phyloP scores from a whole-genome alignment of 2,888 invertebrate species.

The Sphaeridia pumilis region DNA sequence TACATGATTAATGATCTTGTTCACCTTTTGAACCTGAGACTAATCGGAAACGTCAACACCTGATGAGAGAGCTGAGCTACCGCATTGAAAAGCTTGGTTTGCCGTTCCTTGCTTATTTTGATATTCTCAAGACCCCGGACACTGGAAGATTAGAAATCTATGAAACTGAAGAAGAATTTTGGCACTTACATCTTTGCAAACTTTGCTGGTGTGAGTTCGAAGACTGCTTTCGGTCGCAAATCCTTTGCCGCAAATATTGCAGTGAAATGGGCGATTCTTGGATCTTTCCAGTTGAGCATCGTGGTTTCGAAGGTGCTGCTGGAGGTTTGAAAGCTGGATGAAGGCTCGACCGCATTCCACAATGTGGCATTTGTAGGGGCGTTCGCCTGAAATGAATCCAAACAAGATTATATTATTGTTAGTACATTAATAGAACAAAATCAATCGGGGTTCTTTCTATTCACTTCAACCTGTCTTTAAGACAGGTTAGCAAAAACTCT shows the following conservation, averaged over 20 bases:
- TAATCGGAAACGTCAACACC: slow-evolving; percentile 3
- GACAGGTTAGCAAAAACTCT: not conserved
- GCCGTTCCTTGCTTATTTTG: no score
- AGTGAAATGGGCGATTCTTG: slow-evolving; percentile 89
- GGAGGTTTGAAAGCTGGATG: slow-evolving; percentile 90
- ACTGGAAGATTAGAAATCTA: no score
- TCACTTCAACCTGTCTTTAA: not conserved
- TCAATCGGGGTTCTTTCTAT: not conserved
- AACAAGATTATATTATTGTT: not conserved
- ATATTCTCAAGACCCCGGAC: no score
- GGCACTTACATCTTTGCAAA: slow-evolving; percentile 42
- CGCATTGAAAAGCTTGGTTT: no score
- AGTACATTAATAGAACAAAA: not conserved
- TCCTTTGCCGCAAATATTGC: slow-evolving; percentile 91
- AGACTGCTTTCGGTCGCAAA: slow-evolving; percentile 93
- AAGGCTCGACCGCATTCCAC: slow-evolving; percentile 92
- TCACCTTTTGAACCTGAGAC: not conserved
- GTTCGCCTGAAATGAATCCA: slow-evolving; percentile 60
- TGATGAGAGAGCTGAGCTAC: no score
- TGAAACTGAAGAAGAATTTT: no score
- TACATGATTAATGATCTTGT: slow-evolving; percentile 8
- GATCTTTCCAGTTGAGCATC: slow-evolving; percentile 90
- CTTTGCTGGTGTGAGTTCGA: slow-evolving; percentile 93
- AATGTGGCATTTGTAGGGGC: slow-evolving; percentile 92
- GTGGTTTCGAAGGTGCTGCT: slow-evolving; percentile 90